phyloP scores from a whole-genome alignment of 1,140 invertebrate species.

The Heliconius eleuchia region DNA sequence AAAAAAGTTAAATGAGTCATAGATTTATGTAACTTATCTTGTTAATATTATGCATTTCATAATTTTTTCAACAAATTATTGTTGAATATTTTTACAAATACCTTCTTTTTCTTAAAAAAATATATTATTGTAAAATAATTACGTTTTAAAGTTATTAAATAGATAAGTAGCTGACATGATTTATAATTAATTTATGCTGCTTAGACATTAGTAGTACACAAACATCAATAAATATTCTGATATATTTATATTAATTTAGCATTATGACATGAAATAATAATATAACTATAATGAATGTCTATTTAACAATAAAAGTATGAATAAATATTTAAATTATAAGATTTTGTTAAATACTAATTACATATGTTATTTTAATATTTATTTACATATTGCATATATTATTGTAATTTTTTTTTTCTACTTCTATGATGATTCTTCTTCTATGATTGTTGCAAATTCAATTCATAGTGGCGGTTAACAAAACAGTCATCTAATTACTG shows the following conservation, averaged over 20 bases:
- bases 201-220: neutral
- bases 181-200: neutral
- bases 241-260: neutral
- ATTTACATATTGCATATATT: too few species aligned
- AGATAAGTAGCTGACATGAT: neutral
- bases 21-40: neutral
- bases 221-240: neutral
- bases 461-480: too few species aligned
- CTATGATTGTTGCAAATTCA: too few species aligned
- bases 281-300: neutral
- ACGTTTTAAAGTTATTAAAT: neutral
- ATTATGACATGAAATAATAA: too few species aligned
- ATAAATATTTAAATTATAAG: too few species aligned
- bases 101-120: neutral
- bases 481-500: too few species aligned
- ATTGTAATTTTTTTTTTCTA: too few species aligned
- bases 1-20: conserved; percentile 2
- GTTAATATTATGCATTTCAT: neutral
- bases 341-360: too few species aligned
- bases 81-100: conserved; percentile 14
- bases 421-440: too few species aligned
- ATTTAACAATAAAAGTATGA: neutral
- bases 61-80: neutral
- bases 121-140: neutral
- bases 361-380: too few species aligned